These are phyloP conservation scores for Istiophorus platypterus DNA, from an alignment of 2,113 vertebrate genomes.

Conservation along the genomic window DNA sequence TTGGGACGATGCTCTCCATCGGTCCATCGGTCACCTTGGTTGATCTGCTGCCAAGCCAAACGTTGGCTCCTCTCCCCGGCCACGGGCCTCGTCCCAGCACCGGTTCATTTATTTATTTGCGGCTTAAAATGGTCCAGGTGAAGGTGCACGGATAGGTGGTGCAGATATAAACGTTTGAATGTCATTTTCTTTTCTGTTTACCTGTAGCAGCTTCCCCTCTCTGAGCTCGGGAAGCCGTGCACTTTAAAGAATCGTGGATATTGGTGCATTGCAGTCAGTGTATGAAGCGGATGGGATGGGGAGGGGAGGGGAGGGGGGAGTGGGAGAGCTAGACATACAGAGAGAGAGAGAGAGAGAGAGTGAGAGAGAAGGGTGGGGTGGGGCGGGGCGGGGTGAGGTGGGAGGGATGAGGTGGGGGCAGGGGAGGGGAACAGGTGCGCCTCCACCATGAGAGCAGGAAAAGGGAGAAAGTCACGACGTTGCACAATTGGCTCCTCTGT, in stretches of 20 bases:
- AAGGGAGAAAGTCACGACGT: slow-evolving; percentile 57
- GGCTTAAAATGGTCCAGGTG: not conserved
- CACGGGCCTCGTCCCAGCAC: not conserved
- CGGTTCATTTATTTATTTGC: not conserved
- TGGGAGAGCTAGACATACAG: not conserved
- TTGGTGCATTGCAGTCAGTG: slow-evolving; percentile 87
- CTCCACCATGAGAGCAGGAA: slow-evolving; percentile 42
- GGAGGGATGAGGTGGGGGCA: not conserved
- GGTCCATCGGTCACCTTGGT: slow-evolving; percentile 80
- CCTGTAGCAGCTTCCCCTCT: not conserved
- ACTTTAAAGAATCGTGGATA: slow-evolving; percentile 35
- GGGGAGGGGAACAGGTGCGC: slow-evolving; percentile 60
- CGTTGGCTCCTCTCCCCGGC: slow-evolving; percentile 17
- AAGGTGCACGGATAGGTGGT: accelerated
- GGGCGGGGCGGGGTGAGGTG: slow-evolving; percentile 3
- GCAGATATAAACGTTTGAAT: too few species aligned
- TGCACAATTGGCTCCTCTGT: slow-evolving; percentile 50
- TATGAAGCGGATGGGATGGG: slow-evolving; percentile 48
- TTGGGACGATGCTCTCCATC: not conserved
- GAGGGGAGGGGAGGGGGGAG: slow-evolving; percentile 20
- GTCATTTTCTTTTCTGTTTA: too few species aligned
- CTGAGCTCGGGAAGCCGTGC: not conserved
- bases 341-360: not conserved
- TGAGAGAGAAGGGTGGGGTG: slow-evolving; percentile 3
- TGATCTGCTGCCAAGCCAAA: slow-evolving; percentile 39